Base-by-base conservation (phyloP, 2,888 invertebrate genomes). In the Acholoe squamosa region DNA sequence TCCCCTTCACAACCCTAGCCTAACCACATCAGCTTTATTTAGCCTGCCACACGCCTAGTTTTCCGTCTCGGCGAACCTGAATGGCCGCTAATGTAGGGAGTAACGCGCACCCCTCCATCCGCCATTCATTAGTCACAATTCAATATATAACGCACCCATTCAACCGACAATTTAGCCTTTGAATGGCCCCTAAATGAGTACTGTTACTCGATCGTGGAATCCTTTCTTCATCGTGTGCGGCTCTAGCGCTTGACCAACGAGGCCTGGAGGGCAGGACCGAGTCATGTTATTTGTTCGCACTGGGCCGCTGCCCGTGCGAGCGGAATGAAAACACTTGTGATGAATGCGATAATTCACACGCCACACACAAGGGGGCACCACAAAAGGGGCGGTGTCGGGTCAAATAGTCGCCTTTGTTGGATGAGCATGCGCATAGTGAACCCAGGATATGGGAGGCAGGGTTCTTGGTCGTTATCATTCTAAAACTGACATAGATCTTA, bases 141-240 rank as follows among this genome's bases (percentile, higher is more conserved):
- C 86, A 86, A 86, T 86, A 86, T 86, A 86, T 86, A 86, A 56
- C 54, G 31, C 28, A 28, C 54, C 56, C 86, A 86, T 86, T 86
- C 54, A 54, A 86, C 86, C 86, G 86, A 54, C 86, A 54, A 86
- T 86, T 86, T 52, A 54, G 28, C 54, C 86, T 86, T 86, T 86
- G 86, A 86, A 86, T 86, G 86, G 31, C 54, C 43, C 33, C 86
- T 86, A 86, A 86, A 86, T 86, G 86, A 86, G 86, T 86, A 56
- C 54, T 54, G 86, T 86, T 52, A 86, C 56, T 86, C 54, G 86
- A 86, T 86, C 22, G 86, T n/a, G 25, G 16, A 14, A 22, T 19
- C 56, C 56, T 86, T 52, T 86, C 54, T 31, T 61, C 61, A n/a
- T 19, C n/a, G 61, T 61, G 33, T 77, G 34, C 19, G 34, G 77